Conservation (phyloP, 1,140 invertebrate species). For the Cepaea nemoralis region DNA sequence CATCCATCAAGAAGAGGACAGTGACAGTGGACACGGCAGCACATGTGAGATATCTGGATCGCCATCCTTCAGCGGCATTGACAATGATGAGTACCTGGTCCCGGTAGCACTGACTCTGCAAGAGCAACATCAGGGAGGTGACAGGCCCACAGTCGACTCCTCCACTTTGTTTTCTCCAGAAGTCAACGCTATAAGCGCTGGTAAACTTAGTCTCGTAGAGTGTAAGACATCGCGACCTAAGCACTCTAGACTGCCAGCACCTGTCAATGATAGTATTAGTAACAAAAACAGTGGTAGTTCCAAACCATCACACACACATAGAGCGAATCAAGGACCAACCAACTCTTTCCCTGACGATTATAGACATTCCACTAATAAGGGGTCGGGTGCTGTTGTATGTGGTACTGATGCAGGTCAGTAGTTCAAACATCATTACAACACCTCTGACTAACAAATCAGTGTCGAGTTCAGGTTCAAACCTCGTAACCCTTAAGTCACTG, state of each 20-base stretch:
- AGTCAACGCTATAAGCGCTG: not conserved
- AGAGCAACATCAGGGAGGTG: not conserved
- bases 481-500: not conserved
- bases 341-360: conserved; percentile 1
- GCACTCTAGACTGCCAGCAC: not conserved
- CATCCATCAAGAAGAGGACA: conserved; percentile 61
- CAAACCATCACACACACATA: not conserved
- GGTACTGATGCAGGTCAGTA: not conserved
- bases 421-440: not conserved
- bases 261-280: not conserved
- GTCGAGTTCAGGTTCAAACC: not conserved
- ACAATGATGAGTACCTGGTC: conserved; percentile 63
- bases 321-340: not conserved
- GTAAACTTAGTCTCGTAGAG: not conserved
- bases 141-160: not conserved
- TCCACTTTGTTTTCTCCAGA: not conserved
- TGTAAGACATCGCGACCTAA: not conserved
- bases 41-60: conserved; percentile 48
- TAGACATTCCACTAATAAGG: not conserved
- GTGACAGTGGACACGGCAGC: conserved; percentile 67
- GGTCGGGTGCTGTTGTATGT: not conserved
- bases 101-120: conserved; percentile 51
- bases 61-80: conserved; percentile 52
- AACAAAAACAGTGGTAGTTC: not conserved
- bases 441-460: not conserved